Evolutionary conservation across 2,113 vertebrate species (phyloP), one percentile per base, ranked within the genome.

Genomic region (Tragulus kanchil): DNA sequence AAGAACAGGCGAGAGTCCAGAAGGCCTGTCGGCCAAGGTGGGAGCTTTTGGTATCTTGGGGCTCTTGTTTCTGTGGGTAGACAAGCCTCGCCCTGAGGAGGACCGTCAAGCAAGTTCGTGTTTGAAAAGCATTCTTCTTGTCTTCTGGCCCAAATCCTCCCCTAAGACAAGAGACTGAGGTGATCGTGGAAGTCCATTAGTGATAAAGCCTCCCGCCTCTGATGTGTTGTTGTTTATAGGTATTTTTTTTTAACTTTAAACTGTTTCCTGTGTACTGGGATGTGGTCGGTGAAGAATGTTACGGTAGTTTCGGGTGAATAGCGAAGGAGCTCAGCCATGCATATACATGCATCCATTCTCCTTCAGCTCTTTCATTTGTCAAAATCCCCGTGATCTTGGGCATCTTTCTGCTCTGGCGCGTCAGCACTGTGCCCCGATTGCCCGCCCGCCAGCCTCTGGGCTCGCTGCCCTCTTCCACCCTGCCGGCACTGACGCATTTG

Each of bases 401-500:
- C 86, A 5, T 77, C 50, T 14, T 1, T 75, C 71, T 12, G 8
- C 28, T 42, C 17, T 28, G 50, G 28, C 52, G 25, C 59, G 15
- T 25, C 64, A 3, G 5, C 7, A 6, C 64, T 7, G 93, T 1
- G 28, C 7, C 0, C 54, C 0, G 1, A 21, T 31, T 31, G 36
- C 59, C 67, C 25, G 45, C 0, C 67, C 25, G 45, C 0, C 10
- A 75, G 13, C 25, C 45, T 25, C 73, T 26, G 25, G 73, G 8
- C 13, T 25, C 1, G 21, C 69, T 0, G 3, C 50, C 23, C 19
- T 88, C 58, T 84, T 64, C 81, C 23, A 28, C 21, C 48, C 2
- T 6, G 48, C 5, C 0, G 12, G 3, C 48, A 17, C 45, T 75
- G 67, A 50, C 58, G 12, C 15, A 2, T 69, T 21, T 14, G 13